Evolutionary conservation across 2,888 invertebrate genomes (phyloP).

Genomic region (Poecilobothrus nobilitatus): DNA sequence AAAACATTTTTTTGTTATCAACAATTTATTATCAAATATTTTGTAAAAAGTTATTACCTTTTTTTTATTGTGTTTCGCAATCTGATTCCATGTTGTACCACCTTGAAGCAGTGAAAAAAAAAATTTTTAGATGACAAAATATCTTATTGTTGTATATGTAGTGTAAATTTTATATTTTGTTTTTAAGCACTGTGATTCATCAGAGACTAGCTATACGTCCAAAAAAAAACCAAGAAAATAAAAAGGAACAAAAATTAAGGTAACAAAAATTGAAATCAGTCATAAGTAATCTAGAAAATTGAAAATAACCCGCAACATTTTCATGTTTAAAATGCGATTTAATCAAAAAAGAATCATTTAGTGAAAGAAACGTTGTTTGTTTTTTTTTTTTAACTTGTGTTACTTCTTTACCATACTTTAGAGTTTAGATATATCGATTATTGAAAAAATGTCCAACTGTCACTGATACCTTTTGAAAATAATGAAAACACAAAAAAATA

Average conservation of each 20-base stretch:
- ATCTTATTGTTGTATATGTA: background rate
- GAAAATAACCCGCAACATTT: background rate
- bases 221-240: background rate
- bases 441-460: conserved; percentile 1
- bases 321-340: background rate
- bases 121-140: background rate
- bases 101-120: background rate
- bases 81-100: background rate
- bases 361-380: no score
- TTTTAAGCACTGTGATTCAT: background rate
- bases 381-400: no score
- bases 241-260: no score
- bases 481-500: background rate
- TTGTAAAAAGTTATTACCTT: no score
- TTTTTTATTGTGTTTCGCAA: background rate
- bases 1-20: no score
- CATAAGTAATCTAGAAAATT: background rate
- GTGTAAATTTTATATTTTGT: background rate
- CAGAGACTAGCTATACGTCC: background rate
- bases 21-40: no score
- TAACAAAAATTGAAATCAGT: background rate
- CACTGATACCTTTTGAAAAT: background rate
- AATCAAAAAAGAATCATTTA: background rate
- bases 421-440: background rate
- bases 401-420: background rate